A percentile compares a stretch with the other conserved stretches of the same genome.
Conservation (phyloP, 2,888 invertebrate genomes). For the Heteromurus nitidus region DNA sequence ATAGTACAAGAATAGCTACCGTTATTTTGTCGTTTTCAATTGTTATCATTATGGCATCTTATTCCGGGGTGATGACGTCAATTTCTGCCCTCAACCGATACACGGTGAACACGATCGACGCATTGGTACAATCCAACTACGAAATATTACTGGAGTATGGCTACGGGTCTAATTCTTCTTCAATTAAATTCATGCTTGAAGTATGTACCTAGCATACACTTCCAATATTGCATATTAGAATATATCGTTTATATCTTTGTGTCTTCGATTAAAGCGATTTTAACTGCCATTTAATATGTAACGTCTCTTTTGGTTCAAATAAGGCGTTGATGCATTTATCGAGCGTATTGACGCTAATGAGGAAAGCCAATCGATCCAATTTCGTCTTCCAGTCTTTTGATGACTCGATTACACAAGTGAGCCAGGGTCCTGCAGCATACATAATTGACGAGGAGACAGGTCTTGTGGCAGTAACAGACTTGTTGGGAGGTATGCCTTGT, state of each 20-base stretch:
- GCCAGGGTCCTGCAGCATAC: slow-evolving; percentile 43
- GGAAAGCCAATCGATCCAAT: slow-evolving; percentile 30
- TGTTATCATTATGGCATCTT: slow-evolving; percentile 58
- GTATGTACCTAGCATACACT: too few species aligned
- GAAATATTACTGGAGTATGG: slow-evolving; percentile 54
- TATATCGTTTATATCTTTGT: too few species aligned
- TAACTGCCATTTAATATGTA: too few species aligned
- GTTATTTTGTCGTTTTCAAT: slow-evolving; percentile 29
- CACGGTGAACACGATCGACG: slow-evolving; percentile 59
- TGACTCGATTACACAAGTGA: slow-evolving; percentile 51
- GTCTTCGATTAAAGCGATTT: too few species aligned
- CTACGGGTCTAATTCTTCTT: slow-evolving; percentile 17
- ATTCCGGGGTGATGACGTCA: slow-evolving; percentile 63
- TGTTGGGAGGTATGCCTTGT: slow-evolving; percentile 58
- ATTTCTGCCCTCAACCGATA: slow-evolving; percentile 61
- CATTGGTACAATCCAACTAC: slow-evolving; percentile 49
- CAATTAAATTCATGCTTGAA: slow-evolving; percentile 43
- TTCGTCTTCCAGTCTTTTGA: slow-evolving; percentile 51
- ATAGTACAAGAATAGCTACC: slow-evolving; percentile 30
- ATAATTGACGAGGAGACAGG: slow-evolving; percentile 70
- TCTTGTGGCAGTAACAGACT: slow-evolving; percentile 28
- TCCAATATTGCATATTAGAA: too few species aligned
- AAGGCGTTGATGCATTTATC: slow-evolving; percentile 33
- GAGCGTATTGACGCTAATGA: slow-evolving; percentile 15
- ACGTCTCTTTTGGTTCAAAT: background rate